A percentile compares a stretch with the other conserved stretches of the same genome.
These are phyloP conservation scores for Dryocosmus kuriphilus DNA, from an alignment of 2,888 invertebrate genomes.

Conservation along the genomic window DNA sequence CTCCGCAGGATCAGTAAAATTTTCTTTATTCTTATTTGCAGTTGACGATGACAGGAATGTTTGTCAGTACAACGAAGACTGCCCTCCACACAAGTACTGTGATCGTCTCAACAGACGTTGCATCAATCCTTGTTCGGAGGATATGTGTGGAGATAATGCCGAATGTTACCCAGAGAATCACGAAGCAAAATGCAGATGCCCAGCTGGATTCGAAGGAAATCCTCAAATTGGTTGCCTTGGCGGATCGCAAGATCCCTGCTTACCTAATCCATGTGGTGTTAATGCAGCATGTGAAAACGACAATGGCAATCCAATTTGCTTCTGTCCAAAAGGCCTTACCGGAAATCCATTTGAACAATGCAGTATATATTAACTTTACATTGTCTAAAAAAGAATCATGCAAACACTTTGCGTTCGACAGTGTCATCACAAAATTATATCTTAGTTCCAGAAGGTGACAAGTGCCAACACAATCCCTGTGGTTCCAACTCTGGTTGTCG, in stretches of 20 bases:
- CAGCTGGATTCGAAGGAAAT: slow-evolving; percentile 89
- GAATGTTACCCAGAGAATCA: slow-evolving; percentile 90
- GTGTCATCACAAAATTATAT: slow-evolving; percentile 57
- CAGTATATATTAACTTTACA: slow-evolving; percentile 83
- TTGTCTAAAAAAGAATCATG: slow-evolving; percentile 4
- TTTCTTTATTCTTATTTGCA: slow-evolving; percentile 61
- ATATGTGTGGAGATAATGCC: slow-evolving; percentile 88
- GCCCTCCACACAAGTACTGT: slow-evolving; percentile 91
- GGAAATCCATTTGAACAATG: slow-evolving; percentile 95
- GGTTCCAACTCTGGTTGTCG: slow-evolving; percentile 91
- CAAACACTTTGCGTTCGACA: slow-evolving; percentile 11
- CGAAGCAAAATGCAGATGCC: slow-evolving; percentile 89
- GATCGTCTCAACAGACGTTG: slow-evolving; percentile 91
- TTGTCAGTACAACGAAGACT: slow-evolving; percentile 94
- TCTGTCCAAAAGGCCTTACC: slow-evolving; percentile 92
- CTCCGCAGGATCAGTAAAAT: slow-evolving; percentile 60
- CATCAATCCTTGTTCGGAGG: slow-evolving; percentile 88
- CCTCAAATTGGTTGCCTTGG: slow-evolving; percentile 85
- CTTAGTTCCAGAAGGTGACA: slow-evolving; percentile 92
- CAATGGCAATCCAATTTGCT: slow-evolving; percentile 92
- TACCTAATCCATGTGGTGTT: slow-evolving; percentile 92
- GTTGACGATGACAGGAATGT: slow-evolving; percentile 80
- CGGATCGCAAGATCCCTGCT: slow-evolving; percentile 87
- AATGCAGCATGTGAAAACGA: slow-evolving; percentile 92
- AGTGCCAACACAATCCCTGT: slow-evolving; percentile 90